A percentile compares a stretch with the other conserved stretches of the same genome.
Conservation (phyloP, 2,797 vertebrate species). For the Sebastolobus alascanus region DNA sequence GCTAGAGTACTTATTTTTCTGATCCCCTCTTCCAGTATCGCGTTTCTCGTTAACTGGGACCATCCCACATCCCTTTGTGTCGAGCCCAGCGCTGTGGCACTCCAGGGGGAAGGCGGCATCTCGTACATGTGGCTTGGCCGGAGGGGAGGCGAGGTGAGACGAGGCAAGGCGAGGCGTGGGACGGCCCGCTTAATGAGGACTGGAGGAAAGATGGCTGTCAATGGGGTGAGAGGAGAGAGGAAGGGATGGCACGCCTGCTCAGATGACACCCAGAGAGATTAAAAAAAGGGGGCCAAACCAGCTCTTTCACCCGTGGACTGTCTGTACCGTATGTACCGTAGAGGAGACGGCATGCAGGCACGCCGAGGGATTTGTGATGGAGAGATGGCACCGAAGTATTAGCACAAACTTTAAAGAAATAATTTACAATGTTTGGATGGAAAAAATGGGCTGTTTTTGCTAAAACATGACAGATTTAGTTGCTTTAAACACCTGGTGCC, state of each 20-base stretch:
- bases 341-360: slow-evolving; percentile 67
- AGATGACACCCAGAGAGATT: slow-evolving; percentile 46
- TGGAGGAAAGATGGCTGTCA: slow-evolving; percentile 34
- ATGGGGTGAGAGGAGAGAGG: slow-evolving; percentile 29
- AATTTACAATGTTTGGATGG: slow-evolving; percentile 54
- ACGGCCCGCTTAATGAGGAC: slow-evolving; percentile 45
- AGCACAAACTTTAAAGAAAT: slow-evolving; percentile 38
- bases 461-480: slow-evolving; percentile 73
- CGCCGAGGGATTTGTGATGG: slow-evolving; percentile 35
- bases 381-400: slow-evolving; percentile 46
- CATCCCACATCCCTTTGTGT: slow-evolving; percentile 67
- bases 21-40: slow-evolving; percentile 74
- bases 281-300: slow-evolving; percentile 37
- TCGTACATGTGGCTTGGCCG: slow-evolving; percentile 46
- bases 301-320: slow-evolving; percentile 32
- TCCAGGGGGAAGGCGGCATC: slow-evolving; percentile 41
- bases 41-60: slow-evolving; percentile 75
- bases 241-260: slow-evolving; percentile 38
- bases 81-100: slow-evolving; percentile 53
- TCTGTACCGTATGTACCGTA: slow-evolving; percentile 51
- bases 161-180: slow-evolving; percentile 39
- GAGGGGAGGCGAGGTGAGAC: slow-evolving; percentile 20
- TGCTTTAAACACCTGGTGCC: slow-evolving; percentile 58
- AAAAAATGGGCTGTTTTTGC: slow-evolving; percentile 40
- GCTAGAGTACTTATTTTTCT: slow-evolving; percentile 82